Conservation (phyloP, 2,113 vertebrate genomes). For the Artemisiospiza belli region DNA sequence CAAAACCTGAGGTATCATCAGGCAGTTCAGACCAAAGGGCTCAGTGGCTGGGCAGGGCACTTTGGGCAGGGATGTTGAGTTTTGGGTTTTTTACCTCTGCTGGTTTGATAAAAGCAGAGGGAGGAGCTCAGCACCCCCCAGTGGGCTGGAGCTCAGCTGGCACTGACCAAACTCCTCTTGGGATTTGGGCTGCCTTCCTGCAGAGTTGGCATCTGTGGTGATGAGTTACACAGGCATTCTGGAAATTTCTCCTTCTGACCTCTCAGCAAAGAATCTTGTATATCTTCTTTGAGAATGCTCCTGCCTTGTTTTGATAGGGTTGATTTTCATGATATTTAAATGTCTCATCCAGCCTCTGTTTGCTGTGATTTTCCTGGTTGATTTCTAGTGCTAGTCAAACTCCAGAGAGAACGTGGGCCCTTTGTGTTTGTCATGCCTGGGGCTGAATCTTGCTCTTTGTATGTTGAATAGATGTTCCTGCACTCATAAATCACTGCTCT, state of each 20-base stretch:
- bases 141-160: neutral
- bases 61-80: neutral
- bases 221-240: neutral
- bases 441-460: neutral
- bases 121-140: neutral
- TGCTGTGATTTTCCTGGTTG: neutral
- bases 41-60: neutral
- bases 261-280: neutral
- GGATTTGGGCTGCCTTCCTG: neutral
- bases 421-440: neutral
- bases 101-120: neutral
- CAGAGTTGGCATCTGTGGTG: neutral
- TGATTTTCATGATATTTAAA: neutral
- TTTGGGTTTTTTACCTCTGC: neutral
- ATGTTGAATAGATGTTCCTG: neutral
- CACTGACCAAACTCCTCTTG: neutral
- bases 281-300: neutral
- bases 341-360: neutral
- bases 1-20: neutral
- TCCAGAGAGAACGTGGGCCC: neutral
- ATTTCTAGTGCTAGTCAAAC: neutral
- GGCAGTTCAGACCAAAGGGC: neutral
- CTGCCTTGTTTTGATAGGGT: neutral
- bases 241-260: neutral
- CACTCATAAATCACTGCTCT: conserved; percentile 29